These are phyloP conservation scores for Australoheros scitulus DNA, from an alignment of 2,113 vertebrate species.

Conservation along the genomic window DNA sequence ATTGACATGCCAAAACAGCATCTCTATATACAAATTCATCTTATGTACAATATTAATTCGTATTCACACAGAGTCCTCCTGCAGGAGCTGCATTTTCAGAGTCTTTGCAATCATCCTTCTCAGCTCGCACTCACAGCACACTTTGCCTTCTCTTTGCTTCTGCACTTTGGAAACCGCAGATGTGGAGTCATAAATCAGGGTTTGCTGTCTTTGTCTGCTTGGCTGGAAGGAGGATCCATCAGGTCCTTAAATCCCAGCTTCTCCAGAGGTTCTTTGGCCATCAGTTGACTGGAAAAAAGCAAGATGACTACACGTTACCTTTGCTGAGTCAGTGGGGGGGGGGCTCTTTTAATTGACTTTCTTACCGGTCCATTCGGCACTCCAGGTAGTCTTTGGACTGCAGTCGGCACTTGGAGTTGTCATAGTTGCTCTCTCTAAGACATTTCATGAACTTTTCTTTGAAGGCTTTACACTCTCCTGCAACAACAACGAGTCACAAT, in stretches of 20 bases:
- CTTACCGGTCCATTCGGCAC: conserved; percentile 92
- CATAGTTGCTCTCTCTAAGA: conserved; percentile 81
- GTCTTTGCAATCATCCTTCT: not conserved
- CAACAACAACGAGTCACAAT: not conserved
- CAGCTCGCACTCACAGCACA: not conserved
- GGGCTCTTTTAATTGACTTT: not conserved
- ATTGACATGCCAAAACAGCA: conserved; percentile 17
- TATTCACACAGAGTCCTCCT: not conserved
- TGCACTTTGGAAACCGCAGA: not conserved
- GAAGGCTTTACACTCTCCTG: conserved; percentile 89
- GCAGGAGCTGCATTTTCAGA: not conserved
- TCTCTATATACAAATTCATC: conserved; percentile 17
- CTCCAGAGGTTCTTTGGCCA: conserved; percentile 90
- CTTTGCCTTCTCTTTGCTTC: not conserved
- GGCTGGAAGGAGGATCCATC: conserved; percentile 62
- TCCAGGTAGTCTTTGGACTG: conserved; percentile 90
- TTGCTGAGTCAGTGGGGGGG: too few species aligned
- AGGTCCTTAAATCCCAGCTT: conserved; percentile 93
- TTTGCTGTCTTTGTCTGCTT: conserved; percentile 64
- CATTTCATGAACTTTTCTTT: conserved; percentile 93
- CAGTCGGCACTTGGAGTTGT: conserved; percentile 85
- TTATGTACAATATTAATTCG: conserved; percentile 34
- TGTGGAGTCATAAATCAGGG: conserved; percentile 21
- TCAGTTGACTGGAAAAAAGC: conserved; percentile 84
- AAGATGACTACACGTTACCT: too few species aligned